phyloP scores from a whole-genome alignment of 2,113 vertebrate species.

The Zeus faber region DNA sequence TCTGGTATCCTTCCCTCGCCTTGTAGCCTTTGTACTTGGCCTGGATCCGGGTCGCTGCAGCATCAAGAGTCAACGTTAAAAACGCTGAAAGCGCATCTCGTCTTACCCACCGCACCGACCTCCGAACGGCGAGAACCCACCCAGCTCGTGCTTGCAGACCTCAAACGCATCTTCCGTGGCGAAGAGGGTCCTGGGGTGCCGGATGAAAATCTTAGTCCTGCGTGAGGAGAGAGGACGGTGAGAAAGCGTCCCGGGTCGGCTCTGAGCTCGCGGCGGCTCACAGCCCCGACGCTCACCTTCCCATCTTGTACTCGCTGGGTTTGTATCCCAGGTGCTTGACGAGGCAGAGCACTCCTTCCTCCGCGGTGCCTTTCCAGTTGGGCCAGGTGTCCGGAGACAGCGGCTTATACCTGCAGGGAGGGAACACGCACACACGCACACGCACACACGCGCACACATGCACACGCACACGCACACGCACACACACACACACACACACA shows the following conservation, averaged over 20 bases:
- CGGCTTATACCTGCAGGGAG: constrained; percentile 83
- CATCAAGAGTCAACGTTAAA: no score
- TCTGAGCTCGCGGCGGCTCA: no score
- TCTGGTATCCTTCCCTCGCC: constrained; percentile 78
- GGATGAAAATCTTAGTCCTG: constrained; percentile 97
- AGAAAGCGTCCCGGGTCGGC: neutral
- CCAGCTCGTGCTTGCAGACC: constrained; percentile 85
- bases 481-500: neutral
- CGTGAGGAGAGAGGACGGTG: constrained; percentile 27
- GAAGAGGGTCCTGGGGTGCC: constrained; percentile 91
- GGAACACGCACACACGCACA: neutral
- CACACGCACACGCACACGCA: constrained; percentile 1
- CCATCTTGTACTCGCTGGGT: constrained; percentile 91
- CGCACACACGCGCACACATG: neutral
- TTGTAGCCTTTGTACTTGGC: constrained; percentile 89
- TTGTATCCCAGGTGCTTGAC: constrained; percentile 88
- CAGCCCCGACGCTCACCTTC: constrained; percentile 84
- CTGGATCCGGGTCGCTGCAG: constrained; percentile 87
- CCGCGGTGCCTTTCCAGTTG: constrained; percentile 85
- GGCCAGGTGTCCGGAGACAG: constrained; percentile 98
- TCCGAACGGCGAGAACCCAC: constrained; percentile 57
- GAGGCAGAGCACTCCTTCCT: constrained; percentile 85
- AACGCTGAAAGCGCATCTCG: no score
- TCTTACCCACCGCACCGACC: neutral
- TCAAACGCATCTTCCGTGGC: constrained; percentile 95